Conservation (phyloP, 2,888 invertebrate genomes). For the Scaptomyza caliginosa region DNA sequence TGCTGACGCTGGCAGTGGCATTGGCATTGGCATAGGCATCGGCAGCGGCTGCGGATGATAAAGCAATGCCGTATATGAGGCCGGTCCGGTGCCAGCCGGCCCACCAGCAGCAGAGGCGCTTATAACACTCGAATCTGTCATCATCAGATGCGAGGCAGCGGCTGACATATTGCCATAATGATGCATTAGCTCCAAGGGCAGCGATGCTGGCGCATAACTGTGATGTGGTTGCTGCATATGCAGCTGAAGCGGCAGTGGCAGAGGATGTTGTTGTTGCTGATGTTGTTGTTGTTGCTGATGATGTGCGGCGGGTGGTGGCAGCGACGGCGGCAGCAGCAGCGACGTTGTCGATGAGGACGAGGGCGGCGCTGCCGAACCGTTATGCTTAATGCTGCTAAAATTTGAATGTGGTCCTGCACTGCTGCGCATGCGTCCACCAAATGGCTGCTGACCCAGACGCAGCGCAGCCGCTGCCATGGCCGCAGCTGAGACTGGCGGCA, state of each 20-base stretch:
- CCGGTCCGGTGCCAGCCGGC: constrained; percentile 57
- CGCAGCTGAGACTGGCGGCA: constrained; percentile 45
- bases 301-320: constrained; percentile 56
- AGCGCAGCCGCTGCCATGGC: constrained; percentile 39
- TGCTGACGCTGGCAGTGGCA: constrained; percentile 53
- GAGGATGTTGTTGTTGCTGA: constrained; percentile 17
- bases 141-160: constrained; percentile 83
- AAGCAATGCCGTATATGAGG: constrained; percentile 66
- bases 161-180: constrained; percentile 76
- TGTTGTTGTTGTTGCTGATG: constrained; percentile 47
- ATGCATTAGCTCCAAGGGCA: constrained; percentile 82
- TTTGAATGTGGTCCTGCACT: constrained; percentile 31
- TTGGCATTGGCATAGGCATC: constrained; percentile 40
- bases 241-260: constrained; percentile 41
- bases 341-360: constrained; percentile 25
- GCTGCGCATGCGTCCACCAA: constrained; percentile 57
- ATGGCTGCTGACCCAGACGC: constrained; percentile 37
- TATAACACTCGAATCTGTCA: constrained; percentile 83
- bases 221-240: constrained; percentile 60
- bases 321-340: constrained; percentile 34
- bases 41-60: constrained; percentile 68
- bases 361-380: constrained; percentile 55
- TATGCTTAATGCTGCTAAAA: constrained; percentile 63
- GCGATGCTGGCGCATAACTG: constrained; percentile 83
- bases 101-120: constrained; percentile 81